Conservation (phyloP, 2,888 invertebrate genomes). For the Tolmerus cingulatus region DNA sequence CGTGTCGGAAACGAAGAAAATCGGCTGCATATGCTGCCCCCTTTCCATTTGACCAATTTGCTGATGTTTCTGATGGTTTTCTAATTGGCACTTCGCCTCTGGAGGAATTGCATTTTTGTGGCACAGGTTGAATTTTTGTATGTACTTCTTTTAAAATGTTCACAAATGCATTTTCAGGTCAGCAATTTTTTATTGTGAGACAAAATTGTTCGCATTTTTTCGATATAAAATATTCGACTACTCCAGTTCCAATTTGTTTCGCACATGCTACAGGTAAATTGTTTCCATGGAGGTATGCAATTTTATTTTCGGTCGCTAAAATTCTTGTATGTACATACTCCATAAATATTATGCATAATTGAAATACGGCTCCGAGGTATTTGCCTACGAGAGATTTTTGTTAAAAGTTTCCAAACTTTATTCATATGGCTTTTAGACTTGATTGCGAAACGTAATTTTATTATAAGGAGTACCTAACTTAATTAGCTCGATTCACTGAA, state of each 20-base stretch:
- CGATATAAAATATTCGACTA: too few species aligned
- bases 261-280: neutral
- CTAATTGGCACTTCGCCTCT: neutral
- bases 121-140: neutral
- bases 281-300: neutral
- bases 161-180: neutral
- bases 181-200: neutral
- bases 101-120: neutral
- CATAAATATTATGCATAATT: neutral
- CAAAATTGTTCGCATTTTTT: neutral
- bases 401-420: too few species aligned
- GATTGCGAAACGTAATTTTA: too few species aligned
- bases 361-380: neutral
- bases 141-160: neutral
- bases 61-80: neutral
- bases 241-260: neutral
- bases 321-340: neutral
- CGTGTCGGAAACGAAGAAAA: neutral
- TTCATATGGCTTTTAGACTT: too few species aligned
- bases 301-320: neutral
- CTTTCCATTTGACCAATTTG: neutral
- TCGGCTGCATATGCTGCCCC: neutral
- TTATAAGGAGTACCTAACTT: too few species aligned
- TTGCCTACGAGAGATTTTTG: too few species aligned
- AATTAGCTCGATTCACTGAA: too few species aligned